Evolutionary conservation across 2,113 vertebrate species (phyloP).

Genomic region (Nerophis ophidion): DNA sequence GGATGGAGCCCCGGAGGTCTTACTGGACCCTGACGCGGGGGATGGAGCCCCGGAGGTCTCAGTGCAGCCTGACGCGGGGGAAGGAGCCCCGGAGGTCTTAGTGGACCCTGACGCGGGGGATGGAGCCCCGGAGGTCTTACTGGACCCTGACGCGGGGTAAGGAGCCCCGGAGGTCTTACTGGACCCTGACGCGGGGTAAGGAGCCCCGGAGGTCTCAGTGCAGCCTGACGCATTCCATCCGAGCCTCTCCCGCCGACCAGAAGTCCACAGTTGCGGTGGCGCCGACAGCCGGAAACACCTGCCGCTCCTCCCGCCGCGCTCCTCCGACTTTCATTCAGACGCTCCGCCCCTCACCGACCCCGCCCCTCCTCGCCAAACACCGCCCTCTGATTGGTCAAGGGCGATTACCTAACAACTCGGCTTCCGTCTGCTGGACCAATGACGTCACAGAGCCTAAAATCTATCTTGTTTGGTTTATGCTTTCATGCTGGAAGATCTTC

Average conservation of each 20-base stretch:
- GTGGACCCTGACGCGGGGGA: not conserved
- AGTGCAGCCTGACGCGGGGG: not conserved
- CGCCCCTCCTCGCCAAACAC: slow-evolving; percentile 54
- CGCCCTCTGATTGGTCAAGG: slow-evolving; percentile 53
- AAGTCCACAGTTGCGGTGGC: not conserved
- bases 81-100: no score
- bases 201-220: no score
- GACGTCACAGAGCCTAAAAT: slow-evolving; percentile 2
- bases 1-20: not conserved
- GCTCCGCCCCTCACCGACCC: slow-evolving; percentile 53
- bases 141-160: not conserved
- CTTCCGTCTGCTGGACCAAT: slow-evolving; percentile 24
- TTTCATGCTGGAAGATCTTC: no score
- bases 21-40: not conserved
- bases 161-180: slow-evolving; percentile 19
- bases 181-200: no score
- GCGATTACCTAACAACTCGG: slow-evolving; percentile 15
- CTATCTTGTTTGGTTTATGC: not conserved
- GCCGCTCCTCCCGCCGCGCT: slow-evolving; percentile 79
- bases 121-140: slow-evolving; percentile 1
- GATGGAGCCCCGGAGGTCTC: slow-evolving; percentile 18
- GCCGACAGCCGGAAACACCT: no score
- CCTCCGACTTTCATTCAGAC: slow-evolving; percentile 80
- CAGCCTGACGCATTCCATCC: slow-evolving; percentile 32
- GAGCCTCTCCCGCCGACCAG: not conserved